These are phyloP conservation scores for Ianthella basta DNA, from an alignment of 37 sponge, comb jelly and placozoan genomes.

Conservation along the genomic window DNA sequence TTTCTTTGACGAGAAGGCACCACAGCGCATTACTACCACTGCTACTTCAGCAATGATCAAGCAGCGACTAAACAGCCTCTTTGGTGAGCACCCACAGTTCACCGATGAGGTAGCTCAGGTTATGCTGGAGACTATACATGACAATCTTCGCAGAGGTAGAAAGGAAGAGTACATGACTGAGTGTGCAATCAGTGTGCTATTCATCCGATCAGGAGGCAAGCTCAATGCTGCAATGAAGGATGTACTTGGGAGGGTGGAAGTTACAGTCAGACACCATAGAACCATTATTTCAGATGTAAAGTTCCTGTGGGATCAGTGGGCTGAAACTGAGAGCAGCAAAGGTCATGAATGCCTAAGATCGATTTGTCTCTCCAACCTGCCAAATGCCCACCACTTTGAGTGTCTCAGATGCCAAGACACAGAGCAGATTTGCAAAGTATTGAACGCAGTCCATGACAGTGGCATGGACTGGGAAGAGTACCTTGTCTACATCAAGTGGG, in stretches of 20 bases:
- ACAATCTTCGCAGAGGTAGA: constrained; percentile 16
- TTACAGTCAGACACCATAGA: neutral
- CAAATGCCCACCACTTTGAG: too few species aligned
- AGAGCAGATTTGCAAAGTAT: too few species aligned
- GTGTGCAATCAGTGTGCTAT: constrained; percentile 20
- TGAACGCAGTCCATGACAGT: too few species aligned
- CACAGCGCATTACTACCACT: constrained; percentile 13
- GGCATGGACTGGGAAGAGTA: too few species aligned
- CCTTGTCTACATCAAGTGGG: too few species aligned
- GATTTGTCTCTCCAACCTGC: too few species aligned
- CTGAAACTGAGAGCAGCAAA: neutral
- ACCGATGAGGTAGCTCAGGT: neutral
- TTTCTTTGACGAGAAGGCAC: constrained; percentile 17
- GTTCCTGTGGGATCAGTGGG: neutral
- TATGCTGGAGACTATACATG: constrained; percentile 33
- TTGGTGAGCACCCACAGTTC: constrained; percentile 38
- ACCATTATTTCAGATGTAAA: too few species aligned
- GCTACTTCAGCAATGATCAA: constrained; percentile 30
- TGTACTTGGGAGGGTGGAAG: neutral
- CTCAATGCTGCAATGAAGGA: too few species aligned
- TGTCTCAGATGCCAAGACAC: too few species aligned
- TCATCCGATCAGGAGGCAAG: constrained; percentile 36
- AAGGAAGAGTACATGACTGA: constrained; percentile 37
- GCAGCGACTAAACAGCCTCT: constrained; percentile 8
- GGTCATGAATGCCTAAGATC: too few species aligned